Base-by-base conservation (phyloP, 2,888 invertebrate species). In the Andrena chrysosceles region DNA sequence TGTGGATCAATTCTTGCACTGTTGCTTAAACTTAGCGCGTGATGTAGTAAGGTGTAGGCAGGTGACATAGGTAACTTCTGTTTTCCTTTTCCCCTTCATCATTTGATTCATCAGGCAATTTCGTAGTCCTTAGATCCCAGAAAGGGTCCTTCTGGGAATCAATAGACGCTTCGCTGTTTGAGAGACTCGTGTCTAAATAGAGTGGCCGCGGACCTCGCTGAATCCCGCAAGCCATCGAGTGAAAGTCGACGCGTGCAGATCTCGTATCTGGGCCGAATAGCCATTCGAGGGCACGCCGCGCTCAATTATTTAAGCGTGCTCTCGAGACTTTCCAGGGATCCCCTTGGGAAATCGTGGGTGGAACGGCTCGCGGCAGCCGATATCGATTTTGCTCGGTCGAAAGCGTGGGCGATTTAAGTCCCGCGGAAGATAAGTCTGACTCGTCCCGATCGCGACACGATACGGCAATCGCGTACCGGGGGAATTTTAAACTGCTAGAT, bases 251-350 rank as follows among this genome's bases (percentile, higher is more conserved):
- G 63, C 60, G 70, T 75, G 67, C 59, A 67, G 62, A 75, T 75
- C 68, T 62, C 42, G 42, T 81, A 85, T 87, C 84, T 85, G 81
- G 76, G 69, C 52, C 54, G 70, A 82, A 79, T 69, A 59, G 77
- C 72, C 81, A 59, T 63, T 77, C 80, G 71, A 72, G 80, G 71
- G 68, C 77, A 71, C 85, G 73, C 75, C 74, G 26, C 52, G 73
- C 67, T 83, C 80, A 75, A 87, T 86, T 87, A 89, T 87, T 89
- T 87, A 83, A 81, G 81, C 76, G 67, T 20, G 29, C 64, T 69
- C 75, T 67, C 59, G 82, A 71, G 80, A 67, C 72, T 75, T 83
- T n/a, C 73, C 56, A 66, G 72, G 31, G 49, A n/a, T 6, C 23
- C 2, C 13, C 26, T 72, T 72, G 52, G 63, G 31, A 72, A 31